These are phyloP conservation scores for Yponomeuta malinellus DNA, from an alignment of 2,888 invertebrate species.

Conservation along the genomic window DNA sequence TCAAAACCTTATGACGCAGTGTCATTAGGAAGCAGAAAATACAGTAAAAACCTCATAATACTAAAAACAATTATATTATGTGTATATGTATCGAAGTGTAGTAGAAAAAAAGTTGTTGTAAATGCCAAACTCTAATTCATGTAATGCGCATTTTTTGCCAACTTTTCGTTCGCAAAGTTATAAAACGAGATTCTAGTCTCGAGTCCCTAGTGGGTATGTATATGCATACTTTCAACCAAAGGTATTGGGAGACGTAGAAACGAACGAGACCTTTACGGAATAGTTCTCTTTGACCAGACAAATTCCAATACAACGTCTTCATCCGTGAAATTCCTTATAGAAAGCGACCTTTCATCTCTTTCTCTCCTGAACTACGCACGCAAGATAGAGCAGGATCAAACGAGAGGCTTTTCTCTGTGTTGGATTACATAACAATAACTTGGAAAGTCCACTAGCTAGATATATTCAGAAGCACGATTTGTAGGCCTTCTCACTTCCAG, in stretches of 20 bases:
- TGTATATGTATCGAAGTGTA: too few species aligned
- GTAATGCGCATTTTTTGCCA: too few species aligned
- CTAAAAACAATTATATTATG: too few species aligned
- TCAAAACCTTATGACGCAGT: too few species aligned
- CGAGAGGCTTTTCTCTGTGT: neutral
- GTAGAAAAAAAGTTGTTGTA: too few species aligned
- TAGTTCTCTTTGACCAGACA: neutral
- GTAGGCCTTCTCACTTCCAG: neutral
- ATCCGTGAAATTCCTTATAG: neutral
- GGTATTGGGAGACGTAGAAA: neutral
- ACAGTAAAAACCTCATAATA: too few species aligned
- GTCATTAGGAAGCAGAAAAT: too few species aligned
- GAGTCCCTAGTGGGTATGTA: too few species aligned
- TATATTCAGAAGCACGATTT: neutral
- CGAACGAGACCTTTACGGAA: neutral
- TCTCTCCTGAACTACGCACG: neutral
- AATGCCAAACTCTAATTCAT: too few species aligned
- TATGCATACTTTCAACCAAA: neutral
- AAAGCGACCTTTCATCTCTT: neutral
- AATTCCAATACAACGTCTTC: neutral
- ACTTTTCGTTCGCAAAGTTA: too few species aligned
- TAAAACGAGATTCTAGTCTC: too few species aligned
- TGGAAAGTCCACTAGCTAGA: neutral
- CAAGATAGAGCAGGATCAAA: neutral
- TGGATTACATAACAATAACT: neutral